Percentiles rank a stretch among this genome's conserved stretches.
phyloP scores from a whole-genome alignment of 2,797 vertebrate species.

The Alfaro cultratus region DNA sequence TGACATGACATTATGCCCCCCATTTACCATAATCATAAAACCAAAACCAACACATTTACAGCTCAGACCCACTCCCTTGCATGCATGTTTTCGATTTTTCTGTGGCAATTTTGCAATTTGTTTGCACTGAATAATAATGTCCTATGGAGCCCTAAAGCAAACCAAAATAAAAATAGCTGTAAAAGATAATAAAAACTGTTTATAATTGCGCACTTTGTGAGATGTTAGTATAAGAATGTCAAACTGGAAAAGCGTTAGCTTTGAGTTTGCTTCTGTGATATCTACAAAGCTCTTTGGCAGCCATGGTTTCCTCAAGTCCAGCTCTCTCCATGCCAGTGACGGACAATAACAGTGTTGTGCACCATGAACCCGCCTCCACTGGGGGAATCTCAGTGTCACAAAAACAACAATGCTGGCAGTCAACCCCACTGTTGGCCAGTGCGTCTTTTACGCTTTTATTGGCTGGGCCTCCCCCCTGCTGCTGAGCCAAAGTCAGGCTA shows the following conservation, averaged over 20 bases:
- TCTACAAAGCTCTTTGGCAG: slow-evolving; percentile 58
- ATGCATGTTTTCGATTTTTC: background rate
- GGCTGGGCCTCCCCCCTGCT: slow-evolving; percentile 82
- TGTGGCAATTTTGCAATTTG: background rate
- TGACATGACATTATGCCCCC: background rate
- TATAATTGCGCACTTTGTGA: background rate
- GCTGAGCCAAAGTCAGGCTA: slow-evolving; percentile 83
- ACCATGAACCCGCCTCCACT: slow-evolving; percentile 72
- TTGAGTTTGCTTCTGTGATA: slow-evolving; percentile 73
- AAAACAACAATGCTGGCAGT: slow-evolving; percentile 79
- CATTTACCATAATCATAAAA: background rate
- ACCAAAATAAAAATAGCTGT: background rate
- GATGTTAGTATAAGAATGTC: background rate
- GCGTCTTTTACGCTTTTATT: slow-evolving; percentile 83
- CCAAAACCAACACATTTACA: background rate
- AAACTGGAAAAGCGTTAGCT: slow-evolving; percentile 55
- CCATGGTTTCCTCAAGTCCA: slow-evolving; percentile 67
- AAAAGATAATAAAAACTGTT: background rate
- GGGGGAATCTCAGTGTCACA: slow-evolving; percentile 69
- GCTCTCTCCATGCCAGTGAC: slow-evolving; percentile 64
- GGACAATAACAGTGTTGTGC: slow-evolving; percentile 71
- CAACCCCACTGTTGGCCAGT: slow-evolving; percentile 66
- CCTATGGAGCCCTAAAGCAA: background rate
- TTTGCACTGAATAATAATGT: background rate
- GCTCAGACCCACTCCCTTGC: background rate